Evolutionary conservation across 2,797 vertebrate species (phyloP), one percentile per base, ranked within the genome.

Genomic region (Manis pentadactyla): DNA sequence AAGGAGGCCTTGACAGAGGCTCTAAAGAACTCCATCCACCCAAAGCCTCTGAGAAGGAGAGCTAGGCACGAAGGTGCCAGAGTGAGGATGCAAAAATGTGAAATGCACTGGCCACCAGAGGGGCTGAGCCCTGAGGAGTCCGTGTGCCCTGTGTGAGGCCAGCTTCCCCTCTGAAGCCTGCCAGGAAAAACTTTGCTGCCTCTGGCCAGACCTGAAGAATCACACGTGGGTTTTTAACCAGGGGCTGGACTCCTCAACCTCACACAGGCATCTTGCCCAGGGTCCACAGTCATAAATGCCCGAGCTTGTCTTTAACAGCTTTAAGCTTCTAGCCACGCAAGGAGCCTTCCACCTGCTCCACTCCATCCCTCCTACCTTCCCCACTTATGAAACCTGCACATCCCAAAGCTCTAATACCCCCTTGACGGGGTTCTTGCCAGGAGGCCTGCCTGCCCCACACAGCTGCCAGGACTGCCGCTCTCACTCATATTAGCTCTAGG

Each of bases 301-400:
- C 4, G 19, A 92, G 5, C 7, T n/a, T 23, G 18, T 46, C 53
- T 42, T 63, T 14, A 55, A 51, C 0, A 0, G 21, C 49, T 64
- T 21, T 4, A 4, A 27, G 19, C 42, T 13, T 42, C 46, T 39
- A 14, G n/a, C 34, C 3, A 1, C 1, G 0, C n/a, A 18, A 34
- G 94, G 53, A 21, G 34, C 5, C 23, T n/a, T 25, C 31, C 5
- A 3, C 34, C 31, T 11, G 27, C 8, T 10, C 17, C 7, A 5
- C 7, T 51, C 37, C 74, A 1, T 34, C 14, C 15, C 53, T 17
- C 25, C 23, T 19, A 1, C 23, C 19, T 7, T 39, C 31, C 11
- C 17, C 21, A 17, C 0, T 9, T 6, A 2, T 0, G 37, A 78
- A 11, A 1, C 31, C 13, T 0, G 2, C 7, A 1, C 17, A 12